phyloP scores from a whole-genome alignment of 1,140 invertebrate species.

The Heterodera schachtii region DNA sequence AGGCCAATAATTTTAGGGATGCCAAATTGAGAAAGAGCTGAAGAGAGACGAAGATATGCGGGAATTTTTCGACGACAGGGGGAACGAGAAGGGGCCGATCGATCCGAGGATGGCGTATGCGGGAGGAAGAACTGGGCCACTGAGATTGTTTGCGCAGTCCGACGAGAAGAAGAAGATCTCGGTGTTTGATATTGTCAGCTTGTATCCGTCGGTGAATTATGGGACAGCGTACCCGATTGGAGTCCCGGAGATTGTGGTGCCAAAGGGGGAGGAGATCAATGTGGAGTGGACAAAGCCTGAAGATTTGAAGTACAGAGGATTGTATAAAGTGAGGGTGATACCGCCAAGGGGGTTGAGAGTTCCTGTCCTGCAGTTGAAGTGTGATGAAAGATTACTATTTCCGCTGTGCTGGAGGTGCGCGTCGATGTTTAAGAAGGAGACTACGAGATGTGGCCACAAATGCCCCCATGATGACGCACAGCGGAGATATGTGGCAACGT shows the following conservation, averaged over 20 bases:
- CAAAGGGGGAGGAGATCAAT: background rate
- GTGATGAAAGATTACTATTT: slow-evolving; percentile 2
- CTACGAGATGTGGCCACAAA: background rate
- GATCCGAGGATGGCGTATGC: background rate
- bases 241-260: background rate
- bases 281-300: background rate
- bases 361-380: background rate
- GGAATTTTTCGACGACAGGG: background rate
- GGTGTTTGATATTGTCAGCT: background rate
- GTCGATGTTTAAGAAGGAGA: background rate
- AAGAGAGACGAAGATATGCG: background rate
- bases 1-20: background rate
- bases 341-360: background rate
- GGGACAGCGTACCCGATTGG: background rate
- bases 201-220: background rate
- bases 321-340: background rate
- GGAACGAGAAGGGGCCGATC: background rate
- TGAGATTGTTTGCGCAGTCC: background rate
- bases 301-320: background rate
- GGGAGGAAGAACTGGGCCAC: background rate
- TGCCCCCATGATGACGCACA: background rate
- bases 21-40: background rate
- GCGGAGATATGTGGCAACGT: background rate
- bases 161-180: background rate
- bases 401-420: slow-evolving; percentile 1